Evolutionary conservation across 2,797 vertebrate genomes (phyloP), one percentile per base, ranked within the genome.

Genomic region (Xenopus petersii): DNA sequence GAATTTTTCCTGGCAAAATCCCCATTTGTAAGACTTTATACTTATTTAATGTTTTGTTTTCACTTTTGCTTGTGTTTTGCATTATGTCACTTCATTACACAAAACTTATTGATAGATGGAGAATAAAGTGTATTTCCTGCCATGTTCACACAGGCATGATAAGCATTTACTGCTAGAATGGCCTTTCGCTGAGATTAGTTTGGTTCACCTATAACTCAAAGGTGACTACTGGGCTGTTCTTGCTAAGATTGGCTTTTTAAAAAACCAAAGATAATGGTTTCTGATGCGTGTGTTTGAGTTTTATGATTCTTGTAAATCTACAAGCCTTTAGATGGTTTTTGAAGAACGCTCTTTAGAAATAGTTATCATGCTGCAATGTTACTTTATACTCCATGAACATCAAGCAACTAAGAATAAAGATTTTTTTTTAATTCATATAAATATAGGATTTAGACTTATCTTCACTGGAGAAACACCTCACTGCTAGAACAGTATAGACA

Each of bases 201-300:
- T 70, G 36, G 55, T 70, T 70, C 68, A 70, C 15, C 51, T 30
- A 67, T 30, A 67, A 54, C 51, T 70, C n/a, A 60, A 60, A 60
- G 68, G 16, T 70, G 33, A 70, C n/a, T 12, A 13, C 33, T 58
- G 33, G n/a, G 30, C 42, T 70, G 36, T 48, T 17, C 36, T 10
- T 1, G 30, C 67, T 36, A 51, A 58, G 7, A 69, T 42, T 69
- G 54, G 67, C 26, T 58, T 69, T 67, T 69, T 56, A 42, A 70
- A 70, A 70, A 59, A 70, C 13, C 36, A 48, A 59, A 47, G n/a
- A 70, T 70, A 70, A 70, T 60, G 56, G n/a, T 47, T 70, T 70
- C 42, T 59, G 56, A 70, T 12, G 15, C 16, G 36, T 47, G 33
- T 13, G 42, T n/a, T 7, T 11, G 51, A 58, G n/a, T 47, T n/a